phyloP scores from a whole-genome alignment of 1,140 invertebrate genomes.

The Drosophila gunungcola region DNA sequence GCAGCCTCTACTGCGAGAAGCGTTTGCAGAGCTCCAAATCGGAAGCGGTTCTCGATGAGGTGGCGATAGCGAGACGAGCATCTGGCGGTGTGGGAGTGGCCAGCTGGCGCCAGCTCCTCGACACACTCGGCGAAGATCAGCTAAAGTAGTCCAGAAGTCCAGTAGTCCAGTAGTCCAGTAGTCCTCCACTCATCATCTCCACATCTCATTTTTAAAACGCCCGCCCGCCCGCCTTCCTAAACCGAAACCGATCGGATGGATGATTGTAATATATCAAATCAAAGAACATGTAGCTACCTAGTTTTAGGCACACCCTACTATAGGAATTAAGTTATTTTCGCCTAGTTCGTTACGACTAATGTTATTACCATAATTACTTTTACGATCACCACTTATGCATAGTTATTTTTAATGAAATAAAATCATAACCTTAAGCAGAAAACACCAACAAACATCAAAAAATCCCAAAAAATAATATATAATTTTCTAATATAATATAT shows the following conservation, averaged over 20 bases:
- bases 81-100: conserved; percentile 6
- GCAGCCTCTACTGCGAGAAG: conserved; percentile 79
- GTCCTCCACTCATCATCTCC: neutral
- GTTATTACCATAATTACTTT: conserved; percentile 42
- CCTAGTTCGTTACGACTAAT: conserved; percentile 37
- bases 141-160: conserved; percentile 17
- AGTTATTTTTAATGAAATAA: conserved; percentile 60
- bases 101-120: conserved; percentile 2
- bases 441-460: conserved; percentile 31
- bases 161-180: too few species aligned
- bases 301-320: conserved; percentile 22
- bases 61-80: neutral
- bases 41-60: conserved; percentile 59
- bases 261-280: conserved; percentile 47
- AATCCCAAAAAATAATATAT: conserved; percentile 55
- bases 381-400: conserved; percentile 44
- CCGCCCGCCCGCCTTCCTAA: conserved; percentile 19
- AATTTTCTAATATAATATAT: conserved; percentile 29
- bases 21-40: conserved; percentile 79
- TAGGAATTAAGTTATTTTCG: conserved; percentile 57
- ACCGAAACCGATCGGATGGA: conserved; percentile 17
- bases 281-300: conserved; percentile 30
- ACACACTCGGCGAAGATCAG: conserved; percentile 12
- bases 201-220: neutral
- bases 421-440: conserved; percentile 35